Base-by-base conservation (phyloP, 2,797 vertebrate genomes). In the Molossus alvarezi region DNA sequence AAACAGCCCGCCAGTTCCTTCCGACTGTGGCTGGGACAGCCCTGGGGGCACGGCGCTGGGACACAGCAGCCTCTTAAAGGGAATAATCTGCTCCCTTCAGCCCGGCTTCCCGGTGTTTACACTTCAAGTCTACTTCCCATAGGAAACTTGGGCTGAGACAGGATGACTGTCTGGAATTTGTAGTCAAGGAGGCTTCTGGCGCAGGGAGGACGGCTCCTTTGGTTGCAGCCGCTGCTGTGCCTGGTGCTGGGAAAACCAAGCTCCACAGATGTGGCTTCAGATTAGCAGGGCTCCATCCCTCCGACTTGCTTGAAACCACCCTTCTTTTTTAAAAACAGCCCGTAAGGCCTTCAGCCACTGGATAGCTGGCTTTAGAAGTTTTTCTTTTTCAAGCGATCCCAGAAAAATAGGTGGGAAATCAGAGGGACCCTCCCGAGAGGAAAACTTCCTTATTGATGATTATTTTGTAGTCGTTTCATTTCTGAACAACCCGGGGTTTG, bases 121-220 rank as follows among this genome's bases (percentile, higher is more conserved):
- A 65, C 69, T 94, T 48, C 73, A 83, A 86, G 84, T 60, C 62
- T 82, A 91, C 91, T 96, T 97, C 96, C 97, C 95, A 71, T 88
- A 95, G 96, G 97, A 97, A 97, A 96, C 96, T 4, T 86, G 89
- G 96, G 87, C 95, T 92, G 91, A 94, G 86, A 85, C 88, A 96
- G 89, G 96, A 91, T 73, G 86, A 72, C 91, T 88, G 76, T 97
- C 96, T 97, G 95, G 91, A 94, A 97, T 94, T 97, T 90, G 37
- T n/a, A 82, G 94, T 82, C 87, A 29, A 76, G 95, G 88, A 90
- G 91, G 81, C 88, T 94, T 27, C 48, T 48, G 84, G 95, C 69
- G 75, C 45, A 88, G 71, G 51, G 17, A 55, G 45, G 72, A 25
- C 2, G 7, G 12, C 37, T 91, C 23, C 91, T 37, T 18, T n/a